Base-by-base conservation (phyloP, 2,113 vertebrate genomes). In the Ptilonorhynchus violaceus region DNA sequence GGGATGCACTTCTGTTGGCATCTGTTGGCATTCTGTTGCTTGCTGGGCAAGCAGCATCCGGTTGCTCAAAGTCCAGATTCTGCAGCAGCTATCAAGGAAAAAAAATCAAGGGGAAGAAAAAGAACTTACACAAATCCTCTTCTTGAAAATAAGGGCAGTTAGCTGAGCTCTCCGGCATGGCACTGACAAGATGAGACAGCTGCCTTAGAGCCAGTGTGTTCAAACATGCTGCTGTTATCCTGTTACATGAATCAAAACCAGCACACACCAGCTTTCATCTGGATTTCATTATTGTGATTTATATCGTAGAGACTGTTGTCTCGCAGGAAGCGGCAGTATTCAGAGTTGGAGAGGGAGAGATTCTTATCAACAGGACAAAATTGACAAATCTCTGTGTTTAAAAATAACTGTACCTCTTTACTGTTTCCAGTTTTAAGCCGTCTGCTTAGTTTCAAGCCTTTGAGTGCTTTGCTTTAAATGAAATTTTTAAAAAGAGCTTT, bases 261-360 rank as follows among this genome's bases (percentile, higher is more conserved):
- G 94, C 96, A 94, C 91, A 73, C 95, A 94, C 85, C 86, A 83
- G 88, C 88, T 94, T 97, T 96, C 95, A 96, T 88, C 96, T 95
- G 95, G 83, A 85, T 96, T 96, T 94, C 90, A 91, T 97, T 93
- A 90, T 58, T 86, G 88, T 97, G 95, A 95, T 95, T 97, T 94
- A 95, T 93, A 85, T 79, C 52, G 0, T 16, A 90, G 85, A 79
- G 95, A 76, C 90, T 94, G 58, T 88, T 96, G 96, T 95, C 92
- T 95, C 21, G 0, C 92, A 95, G 94, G 96, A 97, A 97, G 60
- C 79, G 2, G 60, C 91, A 93, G 80, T 15, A 85, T 88, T 62
- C 3, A 2, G 88, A 60, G 67, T 21, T 42, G 49, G 31, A 75
- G 55, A 28, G 52, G 25, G 42, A 8, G 33, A 95, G 95, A 94